Conservation (phyloP, 1,140 invertebrate genomes). For the Halesus radiatus region DNA sequence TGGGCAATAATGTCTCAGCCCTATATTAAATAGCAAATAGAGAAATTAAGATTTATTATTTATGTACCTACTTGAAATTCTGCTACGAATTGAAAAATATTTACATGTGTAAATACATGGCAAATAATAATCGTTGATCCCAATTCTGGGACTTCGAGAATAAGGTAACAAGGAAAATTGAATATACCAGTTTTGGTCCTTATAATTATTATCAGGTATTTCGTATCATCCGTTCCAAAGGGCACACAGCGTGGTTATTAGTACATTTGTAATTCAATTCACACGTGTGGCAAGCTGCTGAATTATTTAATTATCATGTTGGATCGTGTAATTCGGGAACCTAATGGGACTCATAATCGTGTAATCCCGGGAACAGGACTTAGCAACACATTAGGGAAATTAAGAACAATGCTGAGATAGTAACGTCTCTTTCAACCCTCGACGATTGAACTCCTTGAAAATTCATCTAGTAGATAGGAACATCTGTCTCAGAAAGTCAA, state of each 20-base stretch:
- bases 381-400: constrained; percentile 43
- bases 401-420: constrained; percentile 51
- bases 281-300: constrained; percentile 22
- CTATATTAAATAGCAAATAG: too few relatives aligned
- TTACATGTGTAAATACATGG: too few relatives aligned
- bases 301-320: constrained; percentile 43
- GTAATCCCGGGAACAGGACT: constrained; percentile 47
- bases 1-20: too few relatives aligned
- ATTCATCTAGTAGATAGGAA: background rate
- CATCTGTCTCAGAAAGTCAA: background rate
- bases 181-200: too few relatives aligned
- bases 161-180: too few relatives aligned
- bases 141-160: too few relatives aligned
- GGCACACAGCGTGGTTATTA: background rate
- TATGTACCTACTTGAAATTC: too few relatives aligned
- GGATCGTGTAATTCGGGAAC: constrained; percentile 46
- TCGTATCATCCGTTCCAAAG: background rate
- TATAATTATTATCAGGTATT: too few relatives aligned
- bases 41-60: too few relatives aligned
- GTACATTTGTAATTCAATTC: constrained; percentile 29
- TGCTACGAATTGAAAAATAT: too few relatives aligned
- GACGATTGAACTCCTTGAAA: background rate
- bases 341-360: constrained; percentile 51
- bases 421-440: background rate
- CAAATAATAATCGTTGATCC: too few relatives aligned